Evolutionary conservation across 2,888 invertebrate genomes (phyloP), one percentile per base, ranked within the genome.

Genomic region (Eudemis profundana): DNA sequence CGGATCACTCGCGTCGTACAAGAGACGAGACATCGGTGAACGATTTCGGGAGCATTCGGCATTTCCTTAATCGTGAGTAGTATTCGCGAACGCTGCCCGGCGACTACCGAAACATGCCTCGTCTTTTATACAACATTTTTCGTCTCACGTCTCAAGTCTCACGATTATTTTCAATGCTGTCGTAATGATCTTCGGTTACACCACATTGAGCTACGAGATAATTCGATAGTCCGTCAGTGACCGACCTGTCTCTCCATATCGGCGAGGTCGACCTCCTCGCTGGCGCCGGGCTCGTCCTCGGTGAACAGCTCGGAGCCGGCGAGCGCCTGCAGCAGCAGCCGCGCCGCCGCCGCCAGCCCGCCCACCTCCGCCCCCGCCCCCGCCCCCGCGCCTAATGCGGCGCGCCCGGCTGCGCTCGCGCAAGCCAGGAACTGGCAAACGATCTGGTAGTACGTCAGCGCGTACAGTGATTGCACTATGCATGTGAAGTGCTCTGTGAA

Each of bases 401-500:
- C 91, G 61, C 96, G 94, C 74, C 95, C 95, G 44, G 91, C 90
- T 49, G 94, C 94, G 42, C 94, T 94, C 78, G 96, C 90, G 70
- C 93, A 93, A 69, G 95, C 95, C 61, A 95, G 94, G 69, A 97
- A 92, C 86, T 97, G 96, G 60, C 96, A 94, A 70, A 98, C 94
- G 51, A 97, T 95, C 93, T 98, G 98, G 85, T 98, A 96, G 90
- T 97, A 98, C 68, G 96, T 93, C 69, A 98, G 93, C 84, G 98
- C 97, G 93, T 97, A 98, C 71, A 98, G 93, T 70, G 96, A 95
- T 83, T 96, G 96, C 1, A 98, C 96, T 77, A 98, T 95, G 81
- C 96, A 96, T 0, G 96, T 96, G 89, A 97, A 98, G 84, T 97
- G 97, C 57, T 96, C 98, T 98, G 93, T 10, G 33, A 33, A 33